Evolutionary conservation across 2,888 invertebrate genomes (phyloP), one percentile per base, ranked within the genome.

Genomic region (Agriopis leucophaearia): DNA sequence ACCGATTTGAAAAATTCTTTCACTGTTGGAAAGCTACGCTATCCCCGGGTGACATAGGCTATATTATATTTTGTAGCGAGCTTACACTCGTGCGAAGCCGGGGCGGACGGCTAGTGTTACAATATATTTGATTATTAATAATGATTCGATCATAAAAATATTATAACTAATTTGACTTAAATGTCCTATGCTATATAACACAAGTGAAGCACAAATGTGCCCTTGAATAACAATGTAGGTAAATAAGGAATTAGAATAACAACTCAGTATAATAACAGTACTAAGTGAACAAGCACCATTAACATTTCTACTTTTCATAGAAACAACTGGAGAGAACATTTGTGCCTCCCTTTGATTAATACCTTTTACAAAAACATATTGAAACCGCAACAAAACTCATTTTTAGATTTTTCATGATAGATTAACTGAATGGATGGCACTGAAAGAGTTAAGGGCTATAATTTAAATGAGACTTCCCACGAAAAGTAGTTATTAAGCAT

Each of bases 371-470:
- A 54, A 27, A 60, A 35, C 13, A 56, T 40, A 63, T 78, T 85
- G 89, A 90, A 91, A 91, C 87, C 81, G 89, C 91, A 91, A 89
- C 88, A 90, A 90, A 89, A 87, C 83, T 79, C 58, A 45, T 27
- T 27, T 27, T 27, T 40, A 42, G 1, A 18, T 9, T 45, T 47
- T 54, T 51, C 16, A n/a, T 45, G 36, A 36, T 56, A 12, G 38
- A 10, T 45, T 27, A 40, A 48, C 8, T 51, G 59, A 42, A 61
- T 48, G 56, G 47, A 48, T 60, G 55, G 59, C 59, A 47, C 45
- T 44, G n/a, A 38, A n/a, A 67, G 35, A 27, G 27, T 8, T 45
- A 73, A 60, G 42, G 15, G n/a, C 5, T 16, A 16, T 16, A 36
- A 57, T 69, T 67, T 70, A 68, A 74, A 73, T 71, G 81, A 85